Percentiles rank a stretch among this genome's conserved stretches.
Conservation (phyloP, 2,888 invertebrate genomes). For the Xestia rhomboidea region DNA sequence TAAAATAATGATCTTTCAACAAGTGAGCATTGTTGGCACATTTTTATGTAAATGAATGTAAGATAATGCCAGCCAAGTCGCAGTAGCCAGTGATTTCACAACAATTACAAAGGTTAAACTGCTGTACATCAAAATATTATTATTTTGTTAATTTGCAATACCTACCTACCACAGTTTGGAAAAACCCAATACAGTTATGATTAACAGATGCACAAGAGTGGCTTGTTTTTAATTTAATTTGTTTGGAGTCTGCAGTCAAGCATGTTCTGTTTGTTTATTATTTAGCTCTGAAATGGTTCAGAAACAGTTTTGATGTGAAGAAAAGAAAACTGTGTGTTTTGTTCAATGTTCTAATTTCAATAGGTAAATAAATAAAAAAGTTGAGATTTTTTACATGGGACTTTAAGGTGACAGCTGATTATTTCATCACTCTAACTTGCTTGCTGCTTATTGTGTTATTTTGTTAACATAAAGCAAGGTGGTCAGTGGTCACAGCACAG, state of each 20-base stretch:
- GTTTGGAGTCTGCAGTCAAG: not conserved
- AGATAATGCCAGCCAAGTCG: constrained; percentile 7
- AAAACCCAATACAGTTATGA: constrained; percentile 1
- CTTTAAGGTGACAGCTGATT: not conserved
- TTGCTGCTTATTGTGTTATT: not conserved
- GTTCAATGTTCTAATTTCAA: not conserved
- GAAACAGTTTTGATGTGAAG: not conserved
- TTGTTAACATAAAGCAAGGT: constrained; percentile 7
- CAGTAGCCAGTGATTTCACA: constrained; percentile 29
- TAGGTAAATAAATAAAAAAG: not conserved
- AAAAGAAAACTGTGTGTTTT: not conserved
- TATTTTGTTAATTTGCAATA: constrained; percentile 19
- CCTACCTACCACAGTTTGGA: constrained; percentile 1
- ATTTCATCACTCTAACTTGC: not conserved
- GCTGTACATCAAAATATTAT: constrained; percentile 14
- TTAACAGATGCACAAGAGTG: not conserved
- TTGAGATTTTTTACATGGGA: not conserved
- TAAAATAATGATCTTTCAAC: constrained; percentile 2
- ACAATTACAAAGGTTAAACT: constrained; percentile 8
- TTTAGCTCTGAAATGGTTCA: not conserved
- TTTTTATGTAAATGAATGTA: constrained; percentile 30
- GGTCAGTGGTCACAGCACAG: not conserved
- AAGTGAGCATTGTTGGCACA: constrained; percentile 6
- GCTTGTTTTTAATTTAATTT: not conserved
- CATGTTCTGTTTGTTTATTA: not conserved